phyloP scores from a whole-genome alignment of 2,888 invertebrate species.

The Drosophila yooni region DNA sequence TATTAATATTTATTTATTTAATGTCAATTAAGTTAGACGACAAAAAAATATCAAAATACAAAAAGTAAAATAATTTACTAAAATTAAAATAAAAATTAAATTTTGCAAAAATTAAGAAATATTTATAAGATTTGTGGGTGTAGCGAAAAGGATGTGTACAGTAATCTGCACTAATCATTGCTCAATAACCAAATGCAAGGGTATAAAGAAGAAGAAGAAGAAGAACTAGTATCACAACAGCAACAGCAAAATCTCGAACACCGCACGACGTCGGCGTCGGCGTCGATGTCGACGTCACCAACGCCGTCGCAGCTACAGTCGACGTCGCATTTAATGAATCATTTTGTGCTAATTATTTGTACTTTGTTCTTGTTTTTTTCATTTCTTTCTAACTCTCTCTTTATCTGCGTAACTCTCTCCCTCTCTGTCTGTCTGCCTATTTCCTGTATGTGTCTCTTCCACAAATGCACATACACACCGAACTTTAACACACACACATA shows the following conservation, averaged over 20 bases:
- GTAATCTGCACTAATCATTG: neutral
- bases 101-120: neutral
- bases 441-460: constrained; percentile 14
- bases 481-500: constrained; percentile 24
- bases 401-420: constrained; percentile 26
- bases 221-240: neutral
- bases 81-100: neutral
- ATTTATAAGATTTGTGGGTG: neutral
- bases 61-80: neutral
- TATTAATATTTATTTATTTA: neutral
- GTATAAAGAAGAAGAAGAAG: neutral
- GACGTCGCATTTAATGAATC: constrained; percentile 36
- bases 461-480: constrained; percentile 23
- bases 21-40: neutral
- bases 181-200: constrained; percentile 14
- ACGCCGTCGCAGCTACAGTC: constrained; percentile 21
- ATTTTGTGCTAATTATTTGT: constrained; percentile 65
- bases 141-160: neutral
- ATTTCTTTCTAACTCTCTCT: constrained; percentile 34
- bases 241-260: constrained; percentile 3
- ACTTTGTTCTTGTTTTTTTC: constrained; percentile 55
- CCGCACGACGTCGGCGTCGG: constrained; percentile 20
- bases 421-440: constrained; percentile 19
- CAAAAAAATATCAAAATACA: neutral
- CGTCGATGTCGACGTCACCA: constrained; percentile 10